Percentiles rank a stretch among this genome's conserved stretches.
phyloP scores from a whole-genome alignment of 2,797 vertebrate species.

The Mormyrus proboscirostris region DNA sequence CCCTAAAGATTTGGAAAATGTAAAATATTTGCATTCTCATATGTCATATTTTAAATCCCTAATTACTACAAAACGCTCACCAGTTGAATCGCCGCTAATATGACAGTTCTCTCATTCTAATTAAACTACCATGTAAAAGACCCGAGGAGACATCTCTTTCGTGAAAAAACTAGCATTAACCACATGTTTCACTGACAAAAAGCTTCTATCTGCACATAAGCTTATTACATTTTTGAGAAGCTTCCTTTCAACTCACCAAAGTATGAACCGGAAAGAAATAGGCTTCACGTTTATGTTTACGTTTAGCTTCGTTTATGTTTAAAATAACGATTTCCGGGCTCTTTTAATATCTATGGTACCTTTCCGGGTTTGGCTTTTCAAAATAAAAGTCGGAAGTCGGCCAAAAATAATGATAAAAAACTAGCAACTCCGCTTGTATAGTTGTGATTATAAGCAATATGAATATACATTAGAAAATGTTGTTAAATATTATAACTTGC shows the following conservation, averaged over 20 bases:
- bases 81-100: not conserved
- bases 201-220: not conserved
- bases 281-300: not conserved
- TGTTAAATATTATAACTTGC: not conserved
- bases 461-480: not conserved
- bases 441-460: not conserved
- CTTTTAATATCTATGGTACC: not conserved
- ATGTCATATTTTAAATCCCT: not conserved
- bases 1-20: not conserved
- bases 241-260: not conserved
- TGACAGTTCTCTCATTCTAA: not conserved
- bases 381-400: not conserved
- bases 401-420: not conserved
- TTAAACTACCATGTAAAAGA: not conserved
- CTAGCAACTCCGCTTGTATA: not conserved
- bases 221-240: not conserved
- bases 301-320: not conserved
- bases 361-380: constrained; percentile 1
- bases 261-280: not conserved
- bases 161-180: not conserved
- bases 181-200: not conserved
- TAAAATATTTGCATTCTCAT: not conserved
- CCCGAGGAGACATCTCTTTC: not conserved
- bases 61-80: not conserved
- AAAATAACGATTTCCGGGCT: not conserved